phyloP scores from a whole-genome alignment of 2,113 vertebrate species.

The Lepisosteus oculatus region DNA sequence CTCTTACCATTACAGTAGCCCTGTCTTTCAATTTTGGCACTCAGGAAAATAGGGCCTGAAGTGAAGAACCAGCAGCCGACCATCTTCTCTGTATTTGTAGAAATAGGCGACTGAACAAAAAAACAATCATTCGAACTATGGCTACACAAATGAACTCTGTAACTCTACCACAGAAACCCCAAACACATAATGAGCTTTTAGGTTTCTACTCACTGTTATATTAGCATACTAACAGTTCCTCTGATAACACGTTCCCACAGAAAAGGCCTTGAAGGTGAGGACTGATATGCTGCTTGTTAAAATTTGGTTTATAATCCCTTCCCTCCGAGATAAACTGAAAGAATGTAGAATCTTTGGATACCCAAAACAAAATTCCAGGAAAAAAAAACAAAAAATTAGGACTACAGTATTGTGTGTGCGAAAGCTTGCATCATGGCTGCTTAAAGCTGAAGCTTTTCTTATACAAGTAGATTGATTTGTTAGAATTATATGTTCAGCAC shows the following conservation, averaged over 20 bases:
- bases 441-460: not conserved
- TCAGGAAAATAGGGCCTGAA: constrained; percentile 76
- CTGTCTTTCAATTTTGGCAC: constrained; percentile 76
- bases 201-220: not conserved
- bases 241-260: not conserved
- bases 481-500: too few species aligned
- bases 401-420: not conserved
- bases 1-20: constrained; percentile 79
- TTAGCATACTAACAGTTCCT: not conserved
- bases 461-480: too few species aligned
- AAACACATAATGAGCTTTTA: too few species aligned
- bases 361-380: not conserved
- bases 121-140: too few species aligned
- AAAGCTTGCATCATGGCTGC: not conserved
- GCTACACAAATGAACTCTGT: too few species aligned
- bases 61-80: constrained; percentile 79
- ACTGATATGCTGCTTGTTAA: too few species aligned
- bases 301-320: not conserved
- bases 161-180: too few species aligned
- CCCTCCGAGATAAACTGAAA: not conserved
- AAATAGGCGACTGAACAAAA: constrained; percentile 57
- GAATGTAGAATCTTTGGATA: not conserved
- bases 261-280: not conserved
- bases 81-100: constrained; percentile 75
- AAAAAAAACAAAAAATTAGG: not conserved